These are phyloP conservation scores for Gnathonemus longibarbis DNA, from an alignment of 2,113 vertebrate genomes.

Conservation along the genomic window DNA sequence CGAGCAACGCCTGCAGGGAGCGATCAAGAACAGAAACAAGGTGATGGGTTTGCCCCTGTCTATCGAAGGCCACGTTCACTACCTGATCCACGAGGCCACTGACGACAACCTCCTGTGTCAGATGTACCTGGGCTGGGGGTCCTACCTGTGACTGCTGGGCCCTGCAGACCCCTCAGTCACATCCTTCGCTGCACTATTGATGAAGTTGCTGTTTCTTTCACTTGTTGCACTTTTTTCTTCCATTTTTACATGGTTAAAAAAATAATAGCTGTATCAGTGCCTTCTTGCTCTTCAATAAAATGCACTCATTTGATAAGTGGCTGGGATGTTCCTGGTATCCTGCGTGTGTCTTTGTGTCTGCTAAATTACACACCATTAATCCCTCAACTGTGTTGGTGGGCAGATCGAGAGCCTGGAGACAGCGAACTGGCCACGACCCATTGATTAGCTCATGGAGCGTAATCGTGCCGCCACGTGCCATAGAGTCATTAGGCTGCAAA, in stretches of 20 bases:
- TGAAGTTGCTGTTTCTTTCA: not conserved
- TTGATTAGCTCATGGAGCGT: not conserved
- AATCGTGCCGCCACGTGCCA: not conserved
- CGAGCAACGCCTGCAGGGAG: slow-evolving; percentile 87
- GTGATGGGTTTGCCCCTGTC: slow-evolving; percentile 89
- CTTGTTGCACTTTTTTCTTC: not conserved
- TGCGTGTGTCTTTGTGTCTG: not conserved
- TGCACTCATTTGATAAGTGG: not conserved
- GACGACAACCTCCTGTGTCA: slow-evolving; percentile 88
- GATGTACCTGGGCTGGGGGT: slow-evolving; percentile 97
- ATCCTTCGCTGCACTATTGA: not conserved
- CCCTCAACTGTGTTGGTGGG: not conserved
- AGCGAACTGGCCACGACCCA: not conserved
- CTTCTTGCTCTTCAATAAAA: not conserved
- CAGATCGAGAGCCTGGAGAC: not conserved
- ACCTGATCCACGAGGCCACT: slow-evolving; percentile 92
- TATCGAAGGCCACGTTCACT: slow-evolving; percentile 95
- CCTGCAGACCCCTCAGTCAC: not conserved
- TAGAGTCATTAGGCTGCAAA: not conserved
- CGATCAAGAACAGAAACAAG: slow-evolving; percentile 92
- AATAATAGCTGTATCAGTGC: not conserved
- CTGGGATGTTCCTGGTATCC: not conserved
- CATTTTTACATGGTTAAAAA: not conserved
- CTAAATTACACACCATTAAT: not conserved
- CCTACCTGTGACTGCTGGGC: slow-evolving; percentile 70